Evolutionary conservation across 2,888 invertebrate genomes (phyloP).

Genomic region (Sesia apiformis): DNA sequence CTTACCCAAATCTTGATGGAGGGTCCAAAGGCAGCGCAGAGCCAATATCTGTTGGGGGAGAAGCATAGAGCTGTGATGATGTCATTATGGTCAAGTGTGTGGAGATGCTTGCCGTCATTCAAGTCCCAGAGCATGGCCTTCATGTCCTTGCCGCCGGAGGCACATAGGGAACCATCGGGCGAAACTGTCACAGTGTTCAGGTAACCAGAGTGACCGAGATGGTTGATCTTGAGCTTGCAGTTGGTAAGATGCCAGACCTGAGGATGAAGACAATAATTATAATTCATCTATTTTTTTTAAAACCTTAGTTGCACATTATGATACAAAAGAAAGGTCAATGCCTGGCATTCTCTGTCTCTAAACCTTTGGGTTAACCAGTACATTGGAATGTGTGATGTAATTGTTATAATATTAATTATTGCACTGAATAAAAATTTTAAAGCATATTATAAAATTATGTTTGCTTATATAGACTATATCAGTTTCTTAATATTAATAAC

Average conservation of each 20-base stretch:
- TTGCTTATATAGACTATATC: too few species aligned
- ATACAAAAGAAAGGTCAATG: too few species aligned
- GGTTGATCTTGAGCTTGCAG: slow-evolving; percentile 98
- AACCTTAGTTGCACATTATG: too few species aligned
- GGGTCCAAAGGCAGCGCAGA: slow-evolving; percentile 98
- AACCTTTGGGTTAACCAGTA: too few species aligned
- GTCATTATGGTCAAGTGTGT: slow-evolving; percentile 98
- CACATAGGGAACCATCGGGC: slow-evolving; percentile 99
- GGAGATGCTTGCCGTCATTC: slow-evolving; percentile 99
- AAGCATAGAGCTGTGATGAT: slow-evolving; percentile 98
- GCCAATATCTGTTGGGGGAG: slow-evolving; percentile 99
- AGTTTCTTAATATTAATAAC: too few species aligned
- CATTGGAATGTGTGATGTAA: too few species aligned
- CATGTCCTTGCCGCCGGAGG: slow-evolving; percentile 99
- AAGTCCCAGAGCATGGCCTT: slow-evolving; percentile 99
- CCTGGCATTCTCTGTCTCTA: too few species aligned
- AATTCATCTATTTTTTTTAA: too few species aligned
- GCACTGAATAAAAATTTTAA: too few species aligned
- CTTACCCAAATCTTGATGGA: slow-evolving; percentile 98
- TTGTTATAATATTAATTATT: too few species aligned
- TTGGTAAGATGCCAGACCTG: slow-evolving; percentile 99
- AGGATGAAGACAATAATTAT: too few species aligned
- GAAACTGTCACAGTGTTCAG: slow-evolving; percentile 99
- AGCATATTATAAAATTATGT: too few species aligned
- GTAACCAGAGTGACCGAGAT: slow-evolving; percentile 97